Evolutionary conservation across 2,113 vertebrate genomes (phyloP), one percentile per base, ranked within the genome.

Genomic region (Vulpes ferrilata): DNA sequence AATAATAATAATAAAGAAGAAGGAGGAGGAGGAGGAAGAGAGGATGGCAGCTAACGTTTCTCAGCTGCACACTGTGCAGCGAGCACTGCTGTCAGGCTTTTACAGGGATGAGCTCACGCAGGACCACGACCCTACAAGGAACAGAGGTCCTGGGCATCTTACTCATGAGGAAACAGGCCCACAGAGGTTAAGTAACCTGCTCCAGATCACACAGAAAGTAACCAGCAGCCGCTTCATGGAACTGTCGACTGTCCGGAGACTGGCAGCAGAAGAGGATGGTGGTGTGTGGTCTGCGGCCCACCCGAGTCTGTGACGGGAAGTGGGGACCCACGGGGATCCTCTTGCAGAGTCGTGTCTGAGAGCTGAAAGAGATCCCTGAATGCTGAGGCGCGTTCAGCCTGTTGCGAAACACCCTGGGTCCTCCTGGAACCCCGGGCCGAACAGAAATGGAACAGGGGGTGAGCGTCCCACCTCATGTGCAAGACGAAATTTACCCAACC

Each of bases 401-500:
- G 2, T 69, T 88, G 73, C 15, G 35, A 95, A 95, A 93, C 55
- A n/a, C 20, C 5, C 11, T 57, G 32, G 86, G 53, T 89, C 62
- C 57, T 87, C 48, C 48, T 11, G n/a, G 83, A 97, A 87, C 64
- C 16, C 16, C 19, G 55, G 71, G 95, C 82, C 96, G 81, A 96
- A 62, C 30, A 93, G 78, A 90, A 78, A 51, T 6, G 23, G 59
- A 91, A 67, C 59, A 90, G n/a, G 95, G 91, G 71, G 53, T 93
- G 90, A 74, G 20, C 22, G 11, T 71, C 84, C 79, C 90, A 60
- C 65, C 48, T 23, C 35, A 23, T 23, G 71, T 83, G 81, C 84
- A 69, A 93, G 84, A 65, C 43, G 12, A 43, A 55, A 88, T 95
- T 96, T 96, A 88, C 95, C 53, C 95, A 98, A 89, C 95, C 96